Evolutionary conservation across 2,888 invertebrate genomes (phyloP).

Genomic region (Trichacis sp.): DNA sequence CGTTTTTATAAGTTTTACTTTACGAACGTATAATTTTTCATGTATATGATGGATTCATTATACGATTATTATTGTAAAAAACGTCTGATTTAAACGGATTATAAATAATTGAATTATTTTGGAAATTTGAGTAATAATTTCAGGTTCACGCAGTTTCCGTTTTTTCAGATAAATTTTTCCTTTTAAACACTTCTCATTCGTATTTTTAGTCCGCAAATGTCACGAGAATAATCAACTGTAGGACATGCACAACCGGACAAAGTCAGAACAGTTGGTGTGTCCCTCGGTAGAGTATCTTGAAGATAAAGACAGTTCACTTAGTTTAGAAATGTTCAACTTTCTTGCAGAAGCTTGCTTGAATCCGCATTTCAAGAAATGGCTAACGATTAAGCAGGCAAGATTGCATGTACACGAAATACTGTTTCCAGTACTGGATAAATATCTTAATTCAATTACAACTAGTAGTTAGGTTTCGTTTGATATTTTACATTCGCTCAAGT

Average conservation of each 20-base stretch:
- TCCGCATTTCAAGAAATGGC: conserved; percentile 22
- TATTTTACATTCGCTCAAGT: too few relatives aligned
- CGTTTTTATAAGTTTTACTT: too few relatives aligned
- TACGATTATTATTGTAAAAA: too few relatives aligned
- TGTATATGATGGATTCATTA: too few relatives aligned
- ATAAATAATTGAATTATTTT: too few relatives aligned
- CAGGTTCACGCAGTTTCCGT: too few relatives aligned
- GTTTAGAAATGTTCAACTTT: not conserved
- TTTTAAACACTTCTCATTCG: too few relatives aligned
- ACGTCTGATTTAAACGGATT: too few relatives aligned
- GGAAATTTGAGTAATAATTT: too few relatives aligned
- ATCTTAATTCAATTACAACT: conserved; percentile 7
- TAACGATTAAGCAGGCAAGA: conserved; percentile 28
- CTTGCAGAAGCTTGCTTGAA: conserved; percentile 1
- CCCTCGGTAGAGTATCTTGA: not conserved
- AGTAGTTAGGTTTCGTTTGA: too few relatives aligned
- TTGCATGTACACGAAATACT: conserved; percentile 11
- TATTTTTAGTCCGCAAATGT: not conserved
- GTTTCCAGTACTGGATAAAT: conserved; percentile 21
- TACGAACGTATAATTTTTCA: too few relatives aligned
- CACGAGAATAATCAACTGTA: not conserved
- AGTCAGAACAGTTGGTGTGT: not conserved
- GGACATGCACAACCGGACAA: conserved; percentile 2
- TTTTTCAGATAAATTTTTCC: too few relatives aligned
- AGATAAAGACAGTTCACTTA: not conserved